Conservation (phyloP, 2,888 invertebrate species). For the Ormyrus rosae region DNA sequence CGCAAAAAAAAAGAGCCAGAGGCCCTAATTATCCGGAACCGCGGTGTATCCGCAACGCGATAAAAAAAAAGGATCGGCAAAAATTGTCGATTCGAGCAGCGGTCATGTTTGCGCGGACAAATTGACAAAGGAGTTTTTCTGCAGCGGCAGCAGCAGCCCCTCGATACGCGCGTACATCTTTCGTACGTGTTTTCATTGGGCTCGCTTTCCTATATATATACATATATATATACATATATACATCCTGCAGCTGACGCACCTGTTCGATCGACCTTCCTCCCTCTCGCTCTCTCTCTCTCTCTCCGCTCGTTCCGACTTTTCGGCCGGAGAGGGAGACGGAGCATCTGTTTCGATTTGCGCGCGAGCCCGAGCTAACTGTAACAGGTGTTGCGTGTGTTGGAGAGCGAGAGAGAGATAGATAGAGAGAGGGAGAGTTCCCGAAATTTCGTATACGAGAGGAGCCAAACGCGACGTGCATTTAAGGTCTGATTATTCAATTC, state of each 20-base stretch:
- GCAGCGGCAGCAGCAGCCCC: neutral
- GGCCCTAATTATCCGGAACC: too few species aligned
- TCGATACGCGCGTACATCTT: neutral
- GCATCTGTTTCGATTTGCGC: slow-evolving; percentile 39
- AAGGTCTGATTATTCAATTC: slow-evolving; percentile 43
- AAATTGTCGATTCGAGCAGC: slow-evolving; percentile 13
- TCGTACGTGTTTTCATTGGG: neutral
- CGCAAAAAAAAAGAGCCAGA: too few species aligned
- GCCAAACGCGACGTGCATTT: slow-evolving; percentile 1
- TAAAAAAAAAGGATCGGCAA: neutral
- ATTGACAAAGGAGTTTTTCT: slow-evolving; percentile 12
- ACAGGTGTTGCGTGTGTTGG: slow-evolving; percentile 44
- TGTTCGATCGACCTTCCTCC: slow-evolving; percentile 39
- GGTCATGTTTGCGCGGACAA: slow-evolving; percentile 4
- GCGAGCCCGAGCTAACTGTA: slow-evolving; percentile 37
- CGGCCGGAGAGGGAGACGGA: slow-evolving; percentile 7
- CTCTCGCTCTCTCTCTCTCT: neutral
- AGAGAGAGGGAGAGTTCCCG: neutral
- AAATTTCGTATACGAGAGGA: too few species aligned
- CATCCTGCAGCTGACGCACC: slow-evolving; percentile 49
- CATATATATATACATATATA: neutral
- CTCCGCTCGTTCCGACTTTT: slow-evolving; percentile 26
- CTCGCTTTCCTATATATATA: neutral
- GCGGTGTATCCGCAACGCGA: too few species aligned
- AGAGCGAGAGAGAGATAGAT: slow-evolving; percentile 8